Evolutionary conservation across 2,888 invertebrate species (phyloP).

Genomic region (Zaprionus bogoriensis): DNA sequence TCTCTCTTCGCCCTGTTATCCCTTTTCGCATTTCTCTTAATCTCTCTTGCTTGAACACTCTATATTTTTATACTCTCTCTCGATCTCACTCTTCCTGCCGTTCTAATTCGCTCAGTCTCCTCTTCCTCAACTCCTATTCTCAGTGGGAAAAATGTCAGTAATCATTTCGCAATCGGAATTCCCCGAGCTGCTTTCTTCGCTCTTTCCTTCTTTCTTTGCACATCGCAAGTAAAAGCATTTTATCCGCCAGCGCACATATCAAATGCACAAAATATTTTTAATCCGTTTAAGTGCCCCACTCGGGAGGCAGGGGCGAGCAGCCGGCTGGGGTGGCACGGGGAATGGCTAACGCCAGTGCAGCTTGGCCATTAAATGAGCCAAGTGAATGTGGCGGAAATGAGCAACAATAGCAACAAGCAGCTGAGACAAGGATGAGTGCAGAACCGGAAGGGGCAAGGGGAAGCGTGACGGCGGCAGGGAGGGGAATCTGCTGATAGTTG

Average conservation of each 20-base stretch:
- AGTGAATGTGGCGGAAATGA: conserved; percentile 77
- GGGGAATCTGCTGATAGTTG: conserved; percentile 65
- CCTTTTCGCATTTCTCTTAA: too few relatives aligned
- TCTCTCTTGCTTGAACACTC: too few relatives aligned
- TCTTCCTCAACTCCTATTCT: too few relatives aligned
- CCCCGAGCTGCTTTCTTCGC: not conserved
- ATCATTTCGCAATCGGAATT: conserved; percentile 44
- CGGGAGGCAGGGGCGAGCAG: not conserved
- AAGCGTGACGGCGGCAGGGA: conserved; percentile 2
- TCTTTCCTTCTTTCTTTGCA: not conserved
- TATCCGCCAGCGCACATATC: conserved; percentile 62
- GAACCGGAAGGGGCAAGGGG: not conserved
- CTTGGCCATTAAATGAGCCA: conserved; percentile 73
- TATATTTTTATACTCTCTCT: too few relatives aligned
- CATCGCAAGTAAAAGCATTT: conserved; percentile 49
- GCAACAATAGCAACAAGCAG: conserved; percentile 72
- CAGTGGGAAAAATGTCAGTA: conserved; percentile 22
- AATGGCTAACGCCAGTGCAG: conserved; percentile 35
- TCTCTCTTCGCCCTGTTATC: too few relatives aligned
- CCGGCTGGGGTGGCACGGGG: not conserved
- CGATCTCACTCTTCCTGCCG: too few relatives aligned
- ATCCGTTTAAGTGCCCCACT: conserved; percentile 76
- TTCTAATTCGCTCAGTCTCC: too few relatives aligned
- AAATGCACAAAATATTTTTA: conserved; percentile 78
- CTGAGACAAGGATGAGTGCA: conserved; percentile 20